Base-by-base conservation (phyloP, 1,140 invertebrate genomes). In the Drosophila malerkotliana region DNA sequence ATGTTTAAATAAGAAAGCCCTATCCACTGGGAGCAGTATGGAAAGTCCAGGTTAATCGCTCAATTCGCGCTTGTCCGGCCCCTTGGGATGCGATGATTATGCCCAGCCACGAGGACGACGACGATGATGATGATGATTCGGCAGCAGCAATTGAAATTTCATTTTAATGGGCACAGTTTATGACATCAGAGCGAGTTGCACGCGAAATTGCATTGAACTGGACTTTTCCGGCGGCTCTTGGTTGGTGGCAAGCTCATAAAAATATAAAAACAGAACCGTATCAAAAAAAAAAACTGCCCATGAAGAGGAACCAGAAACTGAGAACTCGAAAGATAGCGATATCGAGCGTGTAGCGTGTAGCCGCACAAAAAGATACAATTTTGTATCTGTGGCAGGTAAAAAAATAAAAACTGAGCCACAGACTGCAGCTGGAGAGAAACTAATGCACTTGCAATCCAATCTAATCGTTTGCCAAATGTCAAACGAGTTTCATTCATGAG, bases 401-500 rank as follows among this genome's bases (percentile, higher is more conserved):
- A 28, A 21, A 56, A 28, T 9, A 51, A 28, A 21, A 56, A 28
- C 14, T 41, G 59, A 45, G 49, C 53, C 63, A 49, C 47, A 37
- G 59, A 37, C n/a, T 45, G 79, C 77, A 80, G 73, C 78, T 87
- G 81, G 71, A 62, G 12, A 48, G 12, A 48, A 87, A 85, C 81
- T 85, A 85, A 85, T 87, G 82, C 63, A 85, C 83, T 87, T 85
- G 68, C 68, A 51, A 41, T 49, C 37, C 73, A 84, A 85, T 85
- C 82, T 87, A 85, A 85, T 85, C 82, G 62, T 69, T 85, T 76
- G 81, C 69, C 78, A 85, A 85, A 85, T 85, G 82, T 85, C 68
- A 58, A 80, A 76, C 76, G 48, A 63, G 54, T 74, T 77, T 60
- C 81, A 83, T 84, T 84, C 80, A 84, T 80, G 62, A 62, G 64